Conservation (phyloP, 2,113 vertebrate genomes). For the Elanoides forficatus region DNA sequence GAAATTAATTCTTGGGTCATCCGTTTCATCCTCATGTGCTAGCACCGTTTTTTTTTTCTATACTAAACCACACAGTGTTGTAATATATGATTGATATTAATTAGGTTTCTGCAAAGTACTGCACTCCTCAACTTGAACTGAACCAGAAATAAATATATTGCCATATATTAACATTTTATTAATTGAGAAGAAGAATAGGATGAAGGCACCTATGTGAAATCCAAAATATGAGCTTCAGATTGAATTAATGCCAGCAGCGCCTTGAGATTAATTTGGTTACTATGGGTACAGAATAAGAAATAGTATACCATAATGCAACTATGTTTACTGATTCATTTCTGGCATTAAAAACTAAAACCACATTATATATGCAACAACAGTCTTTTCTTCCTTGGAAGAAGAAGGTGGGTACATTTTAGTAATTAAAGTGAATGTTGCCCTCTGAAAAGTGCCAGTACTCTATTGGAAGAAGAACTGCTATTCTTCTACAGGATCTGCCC, state of each 20-base stretch:
- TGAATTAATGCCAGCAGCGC: slow-evolving; percentile 69
- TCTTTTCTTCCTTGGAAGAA: slow-evolving; percentile 60
- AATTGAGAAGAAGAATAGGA: slow-evolving; percentile 64
- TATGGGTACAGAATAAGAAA: slow-evolving; percentile 74
- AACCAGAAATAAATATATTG: slow-evolving; percentile 76
- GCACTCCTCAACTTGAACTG: slow-evolving; percentile 69
- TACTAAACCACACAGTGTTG: slow-evolving; percentile 38
- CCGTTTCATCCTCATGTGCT: slow-evolving; percentile 19
- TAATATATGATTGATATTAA: slow-evolving; percentile 76
- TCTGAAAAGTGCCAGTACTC: slow-evolving; percentile 50
- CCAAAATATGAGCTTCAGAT: slow-evolving; percentile 62
- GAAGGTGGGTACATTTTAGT: slow-evolving; percentile 56
- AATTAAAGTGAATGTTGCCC: slow-evolving; percentile 60
- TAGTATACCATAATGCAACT: slow-evolving; percentile 66
- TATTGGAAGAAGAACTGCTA: not conserved
- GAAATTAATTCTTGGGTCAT: slow-evolving; percentile 16
- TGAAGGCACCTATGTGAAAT: slow-evolving; percentile 72
- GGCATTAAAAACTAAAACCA: slow-evolving; percentile 66
- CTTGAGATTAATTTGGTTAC: slow-evolving; percentile 78
- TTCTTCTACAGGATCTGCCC: not conserved
- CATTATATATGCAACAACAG: slow-evolving; percentile 67
- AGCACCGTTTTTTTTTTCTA: slow-evolving; percentile 11
- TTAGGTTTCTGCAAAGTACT: slow-evolving; percentile 70
- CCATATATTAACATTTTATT: slow-evolving; percentile 77
- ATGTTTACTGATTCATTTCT: slow-evolving; percentile 74